phyloP scores from a whole-genome alignment of 2,888 invertebrate species.

The Tetranychus piercei region DNA sequence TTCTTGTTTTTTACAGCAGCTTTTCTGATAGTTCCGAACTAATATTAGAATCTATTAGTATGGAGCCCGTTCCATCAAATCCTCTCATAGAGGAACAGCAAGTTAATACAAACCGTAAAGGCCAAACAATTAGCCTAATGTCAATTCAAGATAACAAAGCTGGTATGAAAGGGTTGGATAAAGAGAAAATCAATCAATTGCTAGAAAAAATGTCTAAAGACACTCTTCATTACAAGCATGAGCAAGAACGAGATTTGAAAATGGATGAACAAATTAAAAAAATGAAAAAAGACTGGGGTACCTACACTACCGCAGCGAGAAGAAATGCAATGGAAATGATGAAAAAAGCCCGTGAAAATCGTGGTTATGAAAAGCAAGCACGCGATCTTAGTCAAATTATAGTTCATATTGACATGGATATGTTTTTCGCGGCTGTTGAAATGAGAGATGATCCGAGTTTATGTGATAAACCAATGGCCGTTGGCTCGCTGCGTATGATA shows the following conservation, averaged over 20 bases:
- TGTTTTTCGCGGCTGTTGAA: slow-evolving; percentile 44
- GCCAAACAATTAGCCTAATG: background rate
- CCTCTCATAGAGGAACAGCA: no score
- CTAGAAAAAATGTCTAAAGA: slow-evolving; percentile 37
- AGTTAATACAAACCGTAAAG: background rate
- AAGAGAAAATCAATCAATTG: slow-evolving; percentile 31
- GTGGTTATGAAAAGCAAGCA: slow-evolving; percentile 32
- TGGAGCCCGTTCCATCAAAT: no score
- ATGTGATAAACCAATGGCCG: slow-evolving; percentile 41
- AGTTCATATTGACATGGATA: slow-evolving; percentile 45
- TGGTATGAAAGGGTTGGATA: slow-evolving; percentile 28
- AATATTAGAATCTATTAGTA: no score
- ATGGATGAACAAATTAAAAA: slow-evolving; percentile 34
- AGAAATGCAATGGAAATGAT: slow-evolving; percentile 30
- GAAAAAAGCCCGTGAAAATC: slow-evolving; percentile 31
- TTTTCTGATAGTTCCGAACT: no score
- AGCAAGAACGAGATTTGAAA: slow-evolving; percentile 36
- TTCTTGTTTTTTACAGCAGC: no score
- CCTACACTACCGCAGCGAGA: slow-evolving; percentile 38
- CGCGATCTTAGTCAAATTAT: slow-evolving; percentile 36
- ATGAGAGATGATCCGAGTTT: slow-evolving; percentile 32
- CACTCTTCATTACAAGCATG: slow-evolving; percentile 39
- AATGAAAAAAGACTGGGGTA: slow-evolving; percentile 15
- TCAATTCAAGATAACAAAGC: background rate
- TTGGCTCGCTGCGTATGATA: slow-evolving; percentile 41